Evolutionary conservation across 2,888 invertebrate species (phyloP).

Genomic region (Agrotis ipsilon): DNA sequence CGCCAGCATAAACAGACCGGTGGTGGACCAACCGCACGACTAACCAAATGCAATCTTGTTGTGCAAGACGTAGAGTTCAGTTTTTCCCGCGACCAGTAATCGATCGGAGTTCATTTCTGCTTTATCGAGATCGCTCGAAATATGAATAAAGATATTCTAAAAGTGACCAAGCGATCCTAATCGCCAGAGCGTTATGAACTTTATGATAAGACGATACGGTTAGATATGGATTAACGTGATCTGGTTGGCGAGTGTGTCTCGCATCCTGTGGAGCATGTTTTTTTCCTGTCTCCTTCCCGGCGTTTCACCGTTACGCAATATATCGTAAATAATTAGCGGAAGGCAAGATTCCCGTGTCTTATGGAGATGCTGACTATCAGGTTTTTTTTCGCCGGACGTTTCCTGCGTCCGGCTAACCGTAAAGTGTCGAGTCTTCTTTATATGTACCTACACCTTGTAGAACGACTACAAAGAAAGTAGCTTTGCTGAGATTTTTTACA

Average conservation of each 20-base stretch:
- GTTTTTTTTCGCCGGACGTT: constrained; percentile 86
- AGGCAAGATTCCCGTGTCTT: constrained; percentile 90
- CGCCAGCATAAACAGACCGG: constrained; percentile 84
- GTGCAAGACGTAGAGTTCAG: constrained; percentile 73
- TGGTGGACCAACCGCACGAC: constrained; percentile 61
- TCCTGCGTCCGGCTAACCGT: constrained; percentile 85
- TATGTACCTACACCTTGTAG: constrained; percentile 66
- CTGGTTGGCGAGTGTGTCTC: constrained; percentile 76
- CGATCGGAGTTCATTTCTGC: constrained; percentile 83
- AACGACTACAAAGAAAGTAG: constrained; percentile 63
- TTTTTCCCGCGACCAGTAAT: constrained; percentile 69
- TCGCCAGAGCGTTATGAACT: constrained; percentile 74
- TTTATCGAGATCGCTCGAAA: constrained; percentile 89
- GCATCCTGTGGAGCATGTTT: constrained; percentile 89
- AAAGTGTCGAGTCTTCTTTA: constrained; percentile 68
- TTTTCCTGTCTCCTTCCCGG: constrained; percentile 89
- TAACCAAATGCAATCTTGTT: constrained; percentile 71
- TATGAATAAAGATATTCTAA: constrained; percentile 90
- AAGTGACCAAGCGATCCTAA: constrained; percentile 79
- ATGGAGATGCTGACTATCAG: constrained; percentile 87
- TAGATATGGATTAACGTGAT: constrained; percentile 70
- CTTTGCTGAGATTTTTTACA: constrained; percentile 54
- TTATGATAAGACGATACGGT: constrained; percentile 74
- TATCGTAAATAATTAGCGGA: constrained; percentile 91
- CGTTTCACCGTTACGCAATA: constrained; percentile 91